A percentile compares a stretch with the other conserved stretches of the same genome.
These are phyloP conservation scores for Myiopsitta monachus DNA, from an alignment of 2,113 vertebrate genomes.

Conservation along the genomic window DNA sequence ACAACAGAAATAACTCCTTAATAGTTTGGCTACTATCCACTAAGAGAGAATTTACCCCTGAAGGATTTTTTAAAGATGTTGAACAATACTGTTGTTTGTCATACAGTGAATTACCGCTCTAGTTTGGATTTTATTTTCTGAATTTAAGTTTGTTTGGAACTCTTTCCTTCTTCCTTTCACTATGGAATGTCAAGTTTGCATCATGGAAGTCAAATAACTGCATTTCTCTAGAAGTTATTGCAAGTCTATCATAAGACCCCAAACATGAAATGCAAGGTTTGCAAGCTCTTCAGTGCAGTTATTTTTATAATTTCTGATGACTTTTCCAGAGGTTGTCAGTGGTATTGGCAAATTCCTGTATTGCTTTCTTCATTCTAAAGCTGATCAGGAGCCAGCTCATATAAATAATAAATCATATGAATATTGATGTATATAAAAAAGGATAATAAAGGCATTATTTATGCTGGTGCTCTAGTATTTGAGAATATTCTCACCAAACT, in stretches of 20 bases:
- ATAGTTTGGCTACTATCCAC: neutral
- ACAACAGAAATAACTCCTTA: neutral
- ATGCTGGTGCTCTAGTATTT: neutral
- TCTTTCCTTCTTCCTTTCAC: neutral
- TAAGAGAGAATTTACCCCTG: neutral
- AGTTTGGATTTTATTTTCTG: neutral
- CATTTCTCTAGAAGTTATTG: neutral
- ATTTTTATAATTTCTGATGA: slow-evolving; percentile 45
- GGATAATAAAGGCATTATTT: neutral
- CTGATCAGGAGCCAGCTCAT: slow-evolving; percentile 5
- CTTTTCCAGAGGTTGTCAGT: slow-evolving; percentile 42
- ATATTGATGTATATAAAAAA: neutral
- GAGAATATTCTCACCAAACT: neutral
- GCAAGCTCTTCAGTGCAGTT: slow-evolving; percentile 22
- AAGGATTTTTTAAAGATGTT: neutral
- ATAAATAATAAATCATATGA: neutral
- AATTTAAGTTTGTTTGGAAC: neutral
- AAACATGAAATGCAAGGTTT: slow-evolving; percentile 8
- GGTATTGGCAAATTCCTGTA: slow-evolving; percentile 6
- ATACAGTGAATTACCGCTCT: neutral
- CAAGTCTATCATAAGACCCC: neutral
- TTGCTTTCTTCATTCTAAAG: slow-evolving; percentile 37
- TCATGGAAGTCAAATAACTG: neutral
- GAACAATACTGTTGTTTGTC: neutral
- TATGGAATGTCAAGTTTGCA: neutral